phyloP scores from a whole-genome alignment of 2,888 invertebrate species.

The Frankliniella intonsa region DNA sequence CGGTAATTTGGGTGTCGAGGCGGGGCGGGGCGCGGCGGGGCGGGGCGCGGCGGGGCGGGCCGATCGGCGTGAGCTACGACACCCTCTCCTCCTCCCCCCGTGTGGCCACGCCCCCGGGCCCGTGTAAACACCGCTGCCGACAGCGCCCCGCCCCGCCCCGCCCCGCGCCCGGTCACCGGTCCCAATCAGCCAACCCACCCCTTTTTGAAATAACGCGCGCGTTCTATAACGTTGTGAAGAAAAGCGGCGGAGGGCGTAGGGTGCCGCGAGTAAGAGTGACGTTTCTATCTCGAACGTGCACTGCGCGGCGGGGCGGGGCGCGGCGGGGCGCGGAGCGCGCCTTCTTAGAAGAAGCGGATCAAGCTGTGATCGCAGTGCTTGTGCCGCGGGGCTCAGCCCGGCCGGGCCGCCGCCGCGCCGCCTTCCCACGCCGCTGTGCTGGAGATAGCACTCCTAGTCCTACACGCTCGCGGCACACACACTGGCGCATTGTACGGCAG shows the following conservation, averaged over 20 bases:
- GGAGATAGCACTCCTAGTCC: background rate
- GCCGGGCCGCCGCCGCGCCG: background rate
- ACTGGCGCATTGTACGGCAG: too few relatives aligned
- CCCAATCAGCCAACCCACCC: too few relatives aligned
- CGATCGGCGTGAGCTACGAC: constrained; percentile 28
- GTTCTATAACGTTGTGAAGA: too few relatives aligned
- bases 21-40: constrained; percentile 22
- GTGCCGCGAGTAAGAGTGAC: too few relatives aligned
- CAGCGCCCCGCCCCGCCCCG: too few relatives aligned
- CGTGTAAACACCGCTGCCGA: too few relatives aligned
- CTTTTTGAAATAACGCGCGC: too few relatives aligned
- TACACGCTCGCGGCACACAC: background rate
- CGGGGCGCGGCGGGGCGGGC: constrained; percentile 35
- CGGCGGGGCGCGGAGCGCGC: too few relatives aligned
- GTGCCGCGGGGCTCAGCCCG: background rate
- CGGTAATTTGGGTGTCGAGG: background rate
- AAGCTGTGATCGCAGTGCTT: background rate
- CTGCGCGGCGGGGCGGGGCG: too few relatives aligned
- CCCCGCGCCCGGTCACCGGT: too few relatives aligned
- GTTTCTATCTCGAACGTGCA: too few relatives aligned
- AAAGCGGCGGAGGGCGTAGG: too few relatives aligned
- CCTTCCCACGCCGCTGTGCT: constrained; percentile 5
- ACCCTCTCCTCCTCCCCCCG: background rate
- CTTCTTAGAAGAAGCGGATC: background rate
- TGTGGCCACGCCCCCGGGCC: background rate